These are phyloP conservation scores for Sclerurus mexicanus DNA, from an alignment of 2,113 vertebrate genomes.

Conservation along the genomic window DNA sequence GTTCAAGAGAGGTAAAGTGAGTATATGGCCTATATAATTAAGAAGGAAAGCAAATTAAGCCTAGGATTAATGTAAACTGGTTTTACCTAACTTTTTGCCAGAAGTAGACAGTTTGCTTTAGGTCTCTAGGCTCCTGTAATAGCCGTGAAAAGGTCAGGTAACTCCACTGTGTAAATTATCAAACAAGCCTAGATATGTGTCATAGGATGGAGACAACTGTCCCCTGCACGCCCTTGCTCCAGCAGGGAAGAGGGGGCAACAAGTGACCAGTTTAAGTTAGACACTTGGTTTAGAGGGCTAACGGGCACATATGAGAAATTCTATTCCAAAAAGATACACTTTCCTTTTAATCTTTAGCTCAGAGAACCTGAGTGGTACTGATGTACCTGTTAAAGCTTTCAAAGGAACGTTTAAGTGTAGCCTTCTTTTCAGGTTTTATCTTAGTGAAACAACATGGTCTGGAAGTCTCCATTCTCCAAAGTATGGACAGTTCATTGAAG, in stretches of 20 bases:
- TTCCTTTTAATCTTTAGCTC: not conserved
- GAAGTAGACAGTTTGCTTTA: fast-evolving
- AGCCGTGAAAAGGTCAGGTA: not conserved
- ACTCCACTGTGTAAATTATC: not conserved
- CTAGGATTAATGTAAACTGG: not conserved
- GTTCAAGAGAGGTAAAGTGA: not conserved
- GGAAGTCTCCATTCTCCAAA: not conserved
- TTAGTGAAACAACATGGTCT: not conserved
- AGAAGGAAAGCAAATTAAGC: not conserved
- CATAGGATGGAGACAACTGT: not conserved
- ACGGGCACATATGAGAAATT: not conserved
- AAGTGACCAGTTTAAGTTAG: not conserved
- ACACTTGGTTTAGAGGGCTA: not conserved
- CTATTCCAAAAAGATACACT: not conserved
- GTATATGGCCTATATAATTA: not conserved
- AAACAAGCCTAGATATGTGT: too few species aligned
- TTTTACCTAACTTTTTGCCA: not conserved
- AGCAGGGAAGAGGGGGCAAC: fast-evolving
- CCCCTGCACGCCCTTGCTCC: not conserved
- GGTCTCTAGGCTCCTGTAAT: not conserved
- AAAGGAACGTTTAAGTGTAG: not conserved
- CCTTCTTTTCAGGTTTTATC: not conserved
- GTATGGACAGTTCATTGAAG: not conserved
- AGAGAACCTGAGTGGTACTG: not conserved
- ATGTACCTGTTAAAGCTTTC: not conserved